phyloP scores from a whole-genome alignment of 1,140 invertebrate genomes.

The Lycorma delicatula region DNA sequence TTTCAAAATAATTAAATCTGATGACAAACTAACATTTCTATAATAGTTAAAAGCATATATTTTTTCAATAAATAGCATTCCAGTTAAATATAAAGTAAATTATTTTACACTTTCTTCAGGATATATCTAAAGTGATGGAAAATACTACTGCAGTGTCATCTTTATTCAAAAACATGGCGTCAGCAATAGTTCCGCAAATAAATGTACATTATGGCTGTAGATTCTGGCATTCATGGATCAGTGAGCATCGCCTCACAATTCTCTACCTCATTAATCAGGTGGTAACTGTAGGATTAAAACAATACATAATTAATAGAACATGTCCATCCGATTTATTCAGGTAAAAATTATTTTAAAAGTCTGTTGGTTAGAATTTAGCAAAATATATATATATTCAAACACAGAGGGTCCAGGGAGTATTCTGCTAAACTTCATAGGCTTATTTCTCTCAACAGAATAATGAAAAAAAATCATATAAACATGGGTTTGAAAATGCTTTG shows the following conservation, averaged over 20 bases:
- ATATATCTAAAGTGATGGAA: not conserved
- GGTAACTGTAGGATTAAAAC: constrained; percentile 15
- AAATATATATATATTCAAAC: too few relatives aligned
- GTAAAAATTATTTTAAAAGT: too few relatives aligned
- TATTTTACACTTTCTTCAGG: not conserved
- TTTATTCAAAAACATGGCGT: not conserved
- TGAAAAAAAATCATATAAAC: too few relatives aligned
- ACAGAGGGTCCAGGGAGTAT: too few relatives aligned
- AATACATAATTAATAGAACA: constrained; percentile 11
- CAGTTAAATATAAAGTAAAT: not conserved
- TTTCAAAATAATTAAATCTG: too few relatives aligned
- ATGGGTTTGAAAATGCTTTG: too few relatives aligned
- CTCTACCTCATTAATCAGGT: constrained; percentile 25
- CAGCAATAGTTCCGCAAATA: not conserved
- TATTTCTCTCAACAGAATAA: too few relatives aligned
- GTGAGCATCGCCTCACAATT: constrained; percentile 21
- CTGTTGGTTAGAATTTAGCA: too few relatives aligned
- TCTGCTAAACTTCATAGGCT: too few relatives aligned
- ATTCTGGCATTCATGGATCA: constrained; percentile 20
- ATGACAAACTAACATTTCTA: too few relatives aligned
- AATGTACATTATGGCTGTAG: constrained; percentile 12
- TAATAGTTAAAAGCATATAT: too few relatives aligned
- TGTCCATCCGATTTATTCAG: not conserved
- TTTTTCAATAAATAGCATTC: too few relatives aligned
- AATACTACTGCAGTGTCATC: not conserved